Percentiles rank a stretch among this genome's conserved stretches.
Evolutionary conservation across 2,797 vertebrate genomes (phyloP).

Genomic region (Rhinophrynus dorsalis): DNA sequence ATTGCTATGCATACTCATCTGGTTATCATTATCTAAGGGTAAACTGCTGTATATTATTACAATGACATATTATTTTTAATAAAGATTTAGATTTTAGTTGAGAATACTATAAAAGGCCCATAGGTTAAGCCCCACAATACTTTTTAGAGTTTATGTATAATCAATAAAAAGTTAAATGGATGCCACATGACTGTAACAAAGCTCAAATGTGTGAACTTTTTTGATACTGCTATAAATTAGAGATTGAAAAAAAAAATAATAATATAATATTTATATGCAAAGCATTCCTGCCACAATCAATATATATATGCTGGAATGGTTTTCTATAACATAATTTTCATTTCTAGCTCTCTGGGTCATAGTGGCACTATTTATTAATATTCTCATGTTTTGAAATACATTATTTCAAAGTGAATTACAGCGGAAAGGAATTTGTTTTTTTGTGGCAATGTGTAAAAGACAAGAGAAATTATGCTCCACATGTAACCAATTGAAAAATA

Average conservation of each 20-base stretch:
- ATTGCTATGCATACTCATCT: too few species aligned
- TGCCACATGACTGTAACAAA: neutral
- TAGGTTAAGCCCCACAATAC: too few species aligned
- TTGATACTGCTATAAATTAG: neutral
- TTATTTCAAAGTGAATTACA: slow-evolving; percentile 34
- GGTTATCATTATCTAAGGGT: too few species aligned
- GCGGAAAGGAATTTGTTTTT: slow-evolving; percentile 18
- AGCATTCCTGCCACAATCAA: neutral
- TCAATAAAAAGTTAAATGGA: neutral
- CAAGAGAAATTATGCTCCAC: slow-evolving; percentile 25
- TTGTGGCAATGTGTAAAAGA: slow-evolving; percentile 25
- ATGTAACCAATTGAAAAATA: slow-evolving; percentile 33
- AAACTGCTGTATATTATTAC: too few species aligned
- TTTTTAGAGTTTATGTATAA: too few species aligned
- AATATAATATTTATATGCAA: neutral
- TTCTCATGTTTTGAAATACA: slow-evolving; percentile 9
- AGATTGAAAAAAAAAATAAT: neutral
- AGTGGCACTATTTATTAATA: slow-evolving; percentile 11
- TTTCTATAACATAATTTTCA: neutral
- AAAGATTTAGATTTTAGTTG: too few species aligned
- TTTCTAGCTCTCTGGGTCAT: slow-evolving; percentile 9
- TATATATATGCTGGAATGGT: neutral
- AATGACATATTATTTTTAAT: too few species aligned
- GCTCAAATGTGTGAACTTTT: too few species aligned
- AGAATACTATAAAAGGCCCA: too few species aligned